Evolutionary conservation across 2,888 invertebrate genomes (phyloP).

Genomic region (Syrista parreyssii): DNA sequence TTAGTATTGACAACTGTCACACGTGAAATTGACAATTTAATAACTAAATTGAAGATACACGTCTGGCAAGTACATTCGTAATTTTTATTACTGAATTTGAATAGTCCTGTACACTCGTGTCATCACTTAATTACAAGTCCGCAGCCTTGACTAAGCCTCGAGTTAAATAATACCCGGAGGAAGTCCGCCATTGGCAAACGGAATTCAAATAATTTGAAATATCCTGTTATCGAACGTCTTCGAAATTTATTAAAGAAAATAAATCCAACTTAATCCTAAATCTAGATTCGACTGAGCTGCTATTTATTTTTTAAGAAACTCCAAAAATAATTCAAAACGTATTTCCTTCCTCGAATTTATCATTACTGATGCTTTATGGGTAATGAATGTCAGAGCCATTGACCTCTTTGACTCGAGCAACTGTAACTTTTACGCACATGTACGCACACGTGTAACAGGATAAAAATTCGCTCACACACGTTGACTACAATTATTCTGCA

Average conservation of each 20-base stretch:
- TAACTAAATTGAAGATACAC: background rate
- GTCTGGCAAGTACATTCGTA: background rate
- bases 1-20: background rate
- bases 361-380: background rate
- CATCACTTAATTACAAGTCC: background rate
- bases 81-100: background rate
- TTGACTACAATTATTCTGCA: background rate
- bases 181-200: background rate
- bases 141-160: background rate
- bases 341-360: background rate
- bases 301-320: background rate
- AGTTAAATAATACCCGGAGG: background rate
- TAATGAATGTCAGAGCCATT: constrained; percentile 44
- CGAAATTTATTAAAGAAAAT: background rate
- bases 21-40: background rate
- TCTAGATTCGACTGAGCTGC: background rate
- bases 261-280: background rate
- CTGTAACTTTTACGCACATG: background rate
- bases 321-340: background rate
- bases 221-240: background rate
- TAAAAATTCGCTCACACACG: background rate
- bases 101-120: background rate
- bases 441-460: background rate
- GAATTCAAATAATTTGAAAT: background rate
- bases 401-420: constrained; percentile 45